These are phyloP conservation scores for Pterocles gutturalis DNA, from an alignment of 2,113 vertebrate species.

Conservation along the genomic window DNA sequence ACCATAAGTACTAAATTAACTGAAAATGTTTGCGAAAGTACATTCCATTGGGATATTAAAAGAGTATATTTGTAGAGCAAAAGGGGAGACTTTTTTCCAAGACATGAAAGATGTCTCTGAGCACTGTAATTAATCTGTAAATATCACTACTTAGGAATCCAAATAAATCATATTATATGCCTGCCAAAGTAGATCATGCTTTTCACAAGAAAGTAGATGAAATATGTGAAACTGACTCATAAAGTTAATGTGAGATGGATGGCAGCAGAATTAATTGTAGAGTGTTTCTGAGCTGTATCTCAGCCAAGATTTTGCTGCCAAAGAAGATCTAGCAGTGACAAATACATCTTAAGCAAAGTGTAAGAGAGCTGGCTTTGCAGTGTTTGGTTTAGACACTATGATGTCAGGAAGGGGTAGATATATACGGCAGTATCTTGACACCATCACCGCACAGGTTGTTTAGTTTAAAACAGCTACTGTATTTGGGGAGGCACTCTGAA, in stretches of 20 bases:
- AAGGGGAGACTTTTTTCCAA: not conserved
- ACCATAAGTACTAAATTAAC: not conserved
- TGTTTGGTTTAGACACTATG: not conserved
- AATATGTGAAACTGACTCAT: conserved; percentile 44
- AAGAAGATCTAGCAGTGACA: not conserved
- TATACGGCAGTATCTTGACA: not conserved
- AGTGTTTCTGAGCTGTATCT: conserved; percentile 36
- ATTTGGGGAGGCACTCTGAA: not conserved
- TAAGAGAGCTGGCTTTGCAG: not conserved
- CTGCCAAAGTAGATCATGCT: not conserved
- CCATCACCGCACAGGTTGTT: not conserved
- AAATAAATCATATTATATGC: conserved; percentile 34
- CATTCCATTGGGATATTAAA: conserved; percentile 1
- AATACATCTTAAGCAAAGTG: not conserved
- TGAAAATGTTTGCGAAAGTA: conserved; percentile 18
- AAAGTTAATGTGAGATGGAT: conserved; percentile 52
- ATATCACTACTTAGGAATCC: conserved; percentile 19
- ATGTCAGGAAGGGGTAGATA: not conserved
- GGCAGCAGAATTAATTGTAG: conserved; percentile 43
- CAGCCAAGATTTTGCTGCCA: conserved; percentile 35
- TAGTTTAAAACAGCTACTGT: not conserved
- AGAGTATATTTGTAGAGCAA: not conserved
- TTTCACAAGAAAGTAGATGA: conserved; percentile 31
- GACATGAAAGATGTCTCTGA: not conserved
- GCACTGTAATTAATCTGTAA: conserved; percentile 50